Evolutionary conservation across 2,888 invertebrate genomes (phyloP).

Genomic region (Lasius platythorax): DNA sequence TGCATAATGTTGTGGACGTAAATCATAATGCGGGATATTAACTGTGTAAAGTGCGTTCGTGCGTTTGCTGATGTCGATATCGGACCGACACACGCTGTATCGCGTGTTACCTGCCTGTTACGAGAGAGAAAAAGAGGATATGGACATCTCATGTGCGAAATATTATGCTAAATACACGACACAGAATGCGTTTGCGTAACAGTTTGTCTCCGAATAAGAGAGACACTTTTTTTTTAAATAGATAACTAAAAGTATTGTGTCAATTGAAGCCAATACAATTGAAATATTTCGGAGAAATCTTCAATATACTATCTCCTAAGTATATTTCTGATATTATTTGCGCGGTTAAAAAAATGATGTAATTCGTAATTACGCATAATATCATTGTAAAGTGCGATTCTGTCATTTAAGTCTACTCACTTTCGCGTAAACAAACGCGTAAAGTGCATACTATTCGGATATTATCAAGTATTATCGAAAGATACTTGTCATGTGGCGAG

Average conservation of each 20-base stretch:
- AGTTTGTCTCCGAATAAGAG: not conserved
- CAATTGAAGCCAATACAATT: not conserved
- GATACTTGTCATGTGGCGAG: not conserved
- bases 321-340: not conserved
- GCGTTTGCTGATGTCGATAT: constrained; percentile 66
- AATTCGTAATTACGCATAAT: not conserved
- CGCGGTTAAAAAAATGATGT: not conserved
- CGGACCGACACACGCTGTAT: constrained; percentile 53
- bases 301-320: not conserved
- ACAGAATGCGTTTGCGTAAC: not conserved
- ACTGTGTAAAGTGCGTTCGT: constrained; percentile 54
- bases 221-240: not conserved
- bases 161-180: not conserved
- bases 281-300: not conserved
- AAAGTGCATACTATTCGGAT: constrained; percentile 1
- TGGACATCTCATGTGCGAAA: not conserved
- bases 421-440: not conserved
- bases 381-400: not conserved
- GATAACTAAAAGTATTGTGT: not conserved
- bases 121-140: not conserved
- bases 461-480: constrained; percentile 20
- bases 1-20: constrained; percentile 26
- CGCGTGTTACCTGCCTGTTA: not conserved
- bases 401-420: not conserved
- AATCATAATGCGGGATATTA: constrained; percentile 66